Evolutionary conservation across 1,140 invertebrate species (phyloP).

Genomic region (Zophobas morio): DNA sequence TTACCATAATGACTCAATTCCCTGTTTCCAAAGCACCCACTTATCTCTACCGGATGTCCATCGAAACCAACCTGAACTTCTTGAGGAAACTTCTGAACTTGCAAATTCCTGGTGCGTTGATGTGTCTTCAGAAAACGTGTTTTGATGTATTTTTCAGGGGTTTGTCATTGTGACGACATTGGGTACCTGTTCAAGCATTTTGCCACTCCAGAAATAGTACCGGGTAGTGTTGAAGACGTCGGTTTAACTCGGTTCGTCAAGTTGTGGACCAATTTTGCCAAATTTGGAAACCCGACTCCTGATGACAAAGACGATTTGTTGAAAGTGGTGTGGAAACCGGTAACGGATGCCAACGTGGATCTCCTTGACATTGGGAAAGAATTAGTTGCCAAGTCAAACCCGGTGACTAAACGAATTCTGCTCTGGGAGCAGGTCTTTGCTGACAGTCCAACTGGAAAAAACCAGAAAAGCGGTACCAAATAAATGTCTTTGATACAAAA

Average conservation of each 20-base stretch:
- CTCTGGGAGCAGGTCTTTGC: neutral
- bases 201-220: neutral
- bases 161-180: conserved; percentile 75
- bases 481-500: too few species aligned
- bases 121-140: neutral
- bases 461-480: neutral
- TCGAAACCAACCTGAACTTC: conserved; percentile 53
- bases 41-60: conserved; percentile 71
- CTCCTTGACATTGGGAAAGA: neutral
- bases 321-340: too few species aligned
- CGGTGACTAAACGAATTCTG: neutral
- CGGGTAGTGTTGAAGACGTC: too few species aligned
- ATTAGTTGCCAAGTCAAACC: neutral
- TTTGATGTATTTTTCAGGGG: conserved; percentile 66
- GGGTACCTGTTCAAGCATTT: conserved; percentile 54
- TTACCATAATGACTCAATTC: conserved; percentile 50
- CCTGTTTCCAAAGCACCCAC: conserved; percentile 64
- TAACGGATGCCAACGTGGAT: too few species aligned
- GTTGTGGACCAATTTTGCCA: neutral
- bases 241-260: neutral
- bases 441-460: neutral
- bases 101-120: neutral
- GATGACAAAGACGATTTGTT: too few species aligned
- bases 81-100: conserved; percentile 3
- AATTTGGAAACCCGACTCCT: too few species aligned